Conservation (phyloP, 2,797 vertebrate species). For the Helicolenus hilgendorfi region DNA sequence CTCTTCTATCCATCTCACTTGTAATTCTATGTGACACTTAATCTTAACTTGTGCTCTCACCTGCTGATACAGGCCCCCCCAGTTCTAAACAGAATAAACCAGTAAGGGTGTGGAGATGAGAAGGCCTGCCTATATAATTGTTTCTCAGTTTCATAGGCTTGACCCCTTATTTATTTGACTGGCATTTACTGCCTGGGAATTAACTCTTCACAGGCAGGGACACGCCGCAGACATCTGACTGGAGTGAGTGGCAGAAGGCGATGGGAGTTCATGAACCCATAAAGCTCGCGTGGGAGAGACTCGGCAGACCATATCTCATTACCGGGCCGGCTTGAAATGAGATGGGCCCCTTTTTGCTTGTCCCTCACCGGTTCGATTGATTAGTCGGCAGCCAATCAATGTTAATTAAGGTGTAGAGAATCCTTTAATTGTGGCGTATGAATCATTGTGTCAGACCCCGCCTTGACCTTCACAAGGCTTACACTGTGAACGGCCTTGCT, state of each 20-base stretch:
- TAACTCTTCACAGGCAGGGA: constrained; percentile 64
- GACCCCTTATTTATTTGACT: constrained; percentile 79
- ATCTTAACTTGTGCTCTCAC: constrained; percentile 66
- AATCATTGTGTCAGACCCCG: constrained; percentile 86
- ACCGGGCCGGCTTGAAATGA: constrained; percentile 72
- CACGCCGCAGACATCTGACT: constrained; percentile 33
- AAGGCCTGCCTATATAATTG: constrained; percentile 64
- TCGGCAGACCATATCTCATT: constrained; percentile 85
- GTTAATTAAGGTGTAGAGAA: constrained; percentile 91
- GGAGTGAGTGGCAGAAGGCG: constrained; percentile 28
- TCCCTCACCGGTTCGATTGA: constrained; percentile 84
- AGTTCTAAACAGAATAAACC: constrained; percentile 42
- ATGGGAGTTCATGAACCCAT: constrained; percentile 78
- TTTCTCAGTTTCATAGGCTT: constrained; percentile 71
- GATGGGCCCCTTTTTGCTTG: constrained; percentile 77
- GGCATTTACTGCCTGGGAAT: constrained; percentile 77
- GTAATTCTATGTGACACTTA: constrained; percentile 66
- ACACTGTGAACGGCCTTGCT: constrained; percentile 54
- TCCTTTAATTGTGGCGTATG: constrained; percentile 88
- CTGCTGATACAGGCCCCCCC: constrained; percentile 41
- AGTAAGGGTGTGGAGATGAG: constrained; percentile 30
- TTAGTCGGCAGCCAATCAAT: constrained; percentile 89
- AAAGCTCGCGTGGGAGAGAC: constrained; percentile 71
- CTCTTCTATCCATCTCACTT: constrained; percentile 41
- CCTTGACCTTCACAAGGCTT: constrained; percentile 84